Conservation (phyloP, 2,888 invertebrate species). For the Serripes groenlandicus region DNA sequence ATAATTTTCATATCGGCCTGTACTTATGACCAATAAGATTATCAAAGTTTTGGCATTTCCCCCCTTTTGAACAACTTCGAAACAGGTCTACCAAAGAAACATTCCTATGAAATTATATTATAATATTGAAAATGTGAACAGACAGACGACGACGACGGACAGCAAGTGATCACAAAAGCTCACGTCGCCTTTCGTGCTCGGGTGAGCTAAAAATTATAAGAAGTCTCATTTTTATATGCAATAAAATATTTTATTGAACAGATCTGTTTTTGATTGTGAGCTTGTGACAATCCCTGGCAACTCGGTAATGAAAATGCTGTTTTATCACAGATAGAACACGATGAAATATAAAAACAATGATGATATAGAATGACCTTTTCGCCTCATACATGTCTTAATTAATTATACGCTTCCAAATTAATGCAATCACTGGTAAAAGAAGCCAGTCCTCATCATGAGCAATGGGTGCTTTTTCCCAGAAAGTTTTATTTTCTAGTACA, state of each 20-base stretch:
- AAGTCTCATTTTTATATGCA: conserved; percentile 34
- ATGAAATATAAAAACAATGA: conserved; percentile 16
- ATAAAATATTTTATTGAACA: conserved; percentile 68
- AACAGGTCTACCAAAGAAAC: background rate
- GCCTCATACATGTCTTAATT: background rate
- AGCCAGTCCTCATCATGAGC: too few relatives aligned
- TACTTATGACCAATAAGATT: too few relatives aligned
- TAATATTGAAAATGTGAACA: background rate
- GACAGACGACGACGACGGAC: background rate
- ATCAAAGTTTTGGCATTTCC: too few relatives aligned
- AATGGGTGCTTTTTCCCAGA: too few relatives aligned
- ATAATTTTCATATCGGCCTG: too few relatives aligned
- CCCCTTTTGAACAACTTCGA: background rate
- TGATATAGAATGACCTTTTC: background rate
- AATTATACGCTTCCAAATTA: background rate
- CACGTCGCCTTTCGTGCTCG: background rate
- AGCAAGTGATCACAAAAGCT: background rate
- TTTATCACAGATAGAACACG: conserved; percentile 45
- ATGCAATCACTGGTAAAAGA: too few relatives aligned
- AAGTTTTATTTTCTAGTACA: too few relatives aligned
- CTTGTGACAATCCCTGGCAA: conserved; percentile 45
- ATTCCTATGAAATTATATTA: background rate
- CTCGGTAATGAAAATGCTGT: conserved; percentile 48
- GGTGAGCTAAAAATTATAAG: background rate
- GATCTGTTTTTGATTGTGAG: conserved; percentile 69